Percentiles rank a stretch among this genome's conserved stretches.
These are phyloP conservation scores for Lasioglossum albipes DNA, from an alignment of 1,140 invertebrate genomes.

Conservation along the genomic window DNA sequence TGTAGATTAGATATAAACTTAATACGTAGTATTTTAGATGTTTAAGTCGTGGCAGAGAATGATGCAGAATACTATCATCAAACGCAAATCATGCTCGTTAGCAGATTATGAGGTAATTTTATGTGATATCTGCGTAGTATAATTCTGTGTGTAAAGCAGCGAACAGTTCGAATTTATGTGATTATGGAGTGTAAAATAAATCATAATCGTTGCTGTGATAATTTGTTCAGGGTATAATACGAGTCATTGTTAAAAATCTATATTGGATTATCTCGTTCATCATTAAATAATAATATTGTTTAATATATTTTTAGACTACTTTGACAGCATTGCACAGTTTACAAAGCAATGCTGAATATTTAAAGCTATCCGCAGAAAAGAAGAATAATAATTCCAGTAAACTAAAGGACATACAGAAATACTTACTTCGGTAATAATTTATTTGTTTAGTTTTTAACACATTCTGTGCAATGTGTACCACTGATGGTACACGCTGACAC, in stretches of 20 bases:
- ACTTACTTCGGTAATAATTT: conserved; percentile 78
- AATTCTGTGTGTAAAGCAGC: background rate
- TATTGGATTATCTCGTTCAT: background rate
- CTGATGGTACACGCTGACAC: too few species aligned
- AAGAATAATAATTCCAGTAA: conserved; percentile 44
- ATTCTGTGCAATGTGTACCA: too few species aligned
- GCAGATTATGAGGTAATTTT: conserved; percentile 60
- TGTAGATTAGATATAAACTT: too few species aligned
- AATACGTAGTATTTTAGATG: conserved; percentile 34
- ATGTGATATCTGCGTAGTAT: background rate
- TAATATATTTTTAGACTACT: conserved; percentile 81
- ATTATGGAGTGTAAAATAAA: background rate
- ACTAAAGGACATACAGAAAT: conserved; percentile 80
- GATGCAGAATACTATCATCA: conserved; percentile 38
- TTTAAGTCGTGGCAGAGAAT: conserved; percentile 52
- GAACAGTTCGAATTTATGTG: background rate
- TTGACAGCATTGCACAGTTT: conserved; percentile 84
- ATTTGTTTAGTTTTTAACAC: background rate
- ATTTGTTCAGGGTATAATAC: conserved; percentile 3
- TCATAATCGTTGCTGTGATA: background rate
- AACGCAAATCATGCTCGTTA: background rate
- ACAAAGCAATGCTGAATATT: conserved; percentile 84
- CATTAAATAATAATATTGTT: background rate
- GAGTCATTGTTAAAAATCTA: conserved; percentile 13
- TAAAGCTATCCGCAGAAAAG: conserved; percentile 60